phyloP scores from a whole-genome alignment of 2,888 invertebrate species.

The Drosophila flavopinicola region DNA sequence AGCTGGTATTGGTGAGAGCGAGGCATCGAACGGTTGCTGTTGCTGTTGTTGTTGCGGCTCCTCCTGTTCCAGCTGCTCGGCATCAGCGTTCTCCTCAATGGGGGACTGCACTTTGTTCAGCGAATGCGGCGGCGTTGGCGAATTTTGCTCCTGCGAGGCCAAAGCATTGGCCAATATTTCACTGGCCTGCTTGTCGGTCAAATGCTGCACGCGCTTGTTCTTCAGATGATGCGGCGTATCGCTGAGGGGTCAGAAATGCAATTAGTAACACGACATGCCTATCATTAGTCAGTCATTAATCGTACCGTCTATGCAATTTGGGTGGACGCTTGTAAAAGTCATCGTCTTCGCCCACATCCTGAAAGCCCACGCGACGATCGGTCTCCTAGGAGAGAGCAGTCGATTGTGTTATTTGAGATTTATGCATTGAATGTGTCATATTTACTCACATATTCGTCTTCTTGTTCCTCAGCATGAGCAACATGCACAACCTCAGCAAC shows the following conservation, averaged over 20 bases:
- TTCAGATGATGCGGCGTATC: conserved; percentile 99
- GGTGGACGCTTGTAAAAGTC: conserved; percentile 84
- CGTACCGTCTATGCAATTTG: conserved; percentile 84
- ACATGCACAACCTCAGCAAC: conserved; percentile 35
- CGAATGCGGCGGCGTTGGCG: conserved; percentile 64
- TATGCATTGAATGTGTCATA: not conserved
- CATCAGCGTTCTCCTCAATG: conserved; percentile 80
- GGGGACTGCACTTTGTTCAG: conserved; percentile 81
- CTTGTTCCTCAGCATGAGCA: conserved; percentile 88
- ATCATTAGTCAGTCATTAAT: not conserved
- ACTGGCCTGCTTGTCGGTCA: conserved; percentile 89
- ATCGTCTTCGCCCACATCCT: conserved; percentile 84
- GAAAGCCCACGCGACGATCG: conserved; percentile 88
- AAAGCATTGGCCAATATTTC: conserved; percentile 86
- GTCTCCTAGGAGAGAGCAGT: conserved; percentile 82
- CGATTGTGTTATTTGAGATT: not conserved
- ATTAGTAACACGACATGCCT: not conserved
- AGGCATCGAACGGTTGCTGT: conserved; percentile 74
- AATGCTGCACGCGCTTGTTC: conserved; percentile 94
- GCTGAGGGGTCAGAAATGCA: conserved; percentile 84
- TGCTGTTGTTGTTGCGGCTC: conserved; percentile 43
- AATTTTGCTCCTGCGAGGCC: conserved; percentile 79
- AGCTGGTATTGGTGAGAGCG: conserved; percentile 80
- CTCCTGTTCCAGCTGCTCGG: conserved; percentile 71
- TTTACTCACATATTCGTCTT: conserved; percentile 87